Evolutionary conservation across 2,888 invertebrate species (phyloP).

Genomic region (Plagiodera versicolora): DNA sequence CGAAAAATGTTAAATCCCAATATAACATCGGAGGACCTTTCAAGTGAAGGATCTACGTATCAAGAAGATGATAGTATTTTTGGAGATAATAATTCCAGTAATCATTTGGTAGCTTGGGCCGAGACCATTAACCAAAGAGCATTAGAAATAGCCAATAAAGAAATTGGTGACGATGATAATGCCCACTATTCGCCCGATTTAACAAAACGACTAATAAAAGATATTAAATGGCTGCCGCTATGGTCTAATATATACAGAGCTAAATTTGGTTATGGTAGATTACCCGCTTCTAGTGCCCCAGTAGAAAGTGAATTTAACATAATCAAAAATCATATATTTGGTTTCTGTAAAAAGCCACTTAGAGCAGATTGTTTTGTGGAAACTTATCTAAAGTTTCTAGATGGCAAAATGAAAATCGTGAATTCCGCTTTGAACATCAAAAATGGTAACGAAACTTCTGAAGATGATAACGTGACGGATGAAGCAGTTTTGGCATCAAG

Average conservation of each 20-base stretch:
- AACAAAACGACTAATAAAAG: background rate
- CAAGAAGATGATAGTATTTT: background rate
- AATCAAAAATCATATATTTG: conserved; percentile 5
- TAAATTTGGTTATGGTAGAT: background rate
- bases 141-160: background rate
- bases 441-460: background rate
- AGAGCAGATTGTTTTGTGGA: background rate
- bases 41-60: background rate
- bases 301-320: conserved; percentile 5
- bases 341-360: background rate
- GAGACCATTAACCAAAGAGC: background rate
- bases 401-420: background rate
- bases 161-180: conserved; percentile 10
- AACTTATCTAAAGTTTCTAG: background rate
- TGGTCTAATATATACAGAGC: background rate
- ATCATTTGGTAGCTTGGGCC: background rate
- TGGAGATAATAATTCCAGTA: background rate
- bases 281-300: conserved; percentile 2
- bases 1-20: background rate
- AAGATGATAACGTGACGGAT: background rate
- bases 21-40: background rate
- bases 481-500: background rate
- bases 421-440: background rate
- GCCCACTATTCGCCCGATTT: conserved; percentile 9
- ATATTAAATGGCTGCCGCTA: background rate